A percentile compares a stretch with the other conserved stretches of the same genome.
Evolutionary conservation across 1,140 invertebrate species (phyloP).

Genomic region (Geopemphigus sp.): DNA sequence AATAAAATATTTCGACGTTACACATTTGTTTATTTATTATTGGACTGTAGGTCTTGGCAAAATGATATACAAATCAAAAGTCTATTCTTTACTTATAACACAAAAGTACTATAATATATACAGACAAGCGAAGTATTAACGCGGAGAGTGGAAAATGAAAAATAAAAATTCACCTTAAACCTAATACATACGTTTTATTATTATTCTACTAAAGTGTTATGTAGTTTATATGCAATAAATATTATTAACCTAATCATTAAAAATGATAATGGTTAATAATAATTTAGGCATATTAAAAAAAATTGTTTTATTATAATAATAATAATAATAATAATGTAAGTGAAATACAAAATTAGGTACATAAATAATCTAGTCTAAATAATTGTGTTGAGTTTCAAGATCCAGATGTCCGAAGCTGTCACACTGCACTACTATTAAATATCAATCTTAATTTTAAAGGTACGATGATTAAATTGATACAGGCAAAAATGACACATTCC

Average conservation of each 20-base stretch:
- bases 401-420: slow-evolving; percentile 41
- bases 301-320: neutral
- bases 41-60: neutral
- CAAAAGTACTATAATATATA: slow-evolving; percentile 18
- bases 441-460: slow-evolving; percentile 23
- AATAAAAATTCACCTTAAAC: slow-evolving; percentile 47
- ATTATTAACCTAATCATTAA: slow-evolving; percentile 6
- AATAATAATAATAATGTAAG: neutral
- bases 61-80: slow-evolving; percentile 15
- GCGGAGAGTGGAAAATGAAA: slow-evolving; percentile 16
- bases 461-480: neutral
- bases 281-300: slow-evolving; percentile 34
- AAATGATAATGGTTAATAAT: slow-evolving; percentile 31
- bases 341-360: slow-evolving; percentile 46
- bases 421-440: slow-evolving; percentile 21
- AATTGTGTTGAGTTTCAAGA: slow-evolving; percentile 42
- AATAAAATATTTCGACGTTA: neutral
- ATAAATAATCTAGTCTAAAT: slow-evolving; percentile 46
- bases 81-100: neutral
- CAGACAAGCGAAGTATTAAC: neutral
- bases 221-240: neutral
- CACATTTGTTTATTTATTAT: neutral
- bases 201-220: slow-evolving; percentile 46
- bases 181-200: slow-evolving; percentile 48
- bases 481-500: neutral